Conservation (phyloP, 2,888 invertebrate species). For the Lobophora halterata region DNA sequence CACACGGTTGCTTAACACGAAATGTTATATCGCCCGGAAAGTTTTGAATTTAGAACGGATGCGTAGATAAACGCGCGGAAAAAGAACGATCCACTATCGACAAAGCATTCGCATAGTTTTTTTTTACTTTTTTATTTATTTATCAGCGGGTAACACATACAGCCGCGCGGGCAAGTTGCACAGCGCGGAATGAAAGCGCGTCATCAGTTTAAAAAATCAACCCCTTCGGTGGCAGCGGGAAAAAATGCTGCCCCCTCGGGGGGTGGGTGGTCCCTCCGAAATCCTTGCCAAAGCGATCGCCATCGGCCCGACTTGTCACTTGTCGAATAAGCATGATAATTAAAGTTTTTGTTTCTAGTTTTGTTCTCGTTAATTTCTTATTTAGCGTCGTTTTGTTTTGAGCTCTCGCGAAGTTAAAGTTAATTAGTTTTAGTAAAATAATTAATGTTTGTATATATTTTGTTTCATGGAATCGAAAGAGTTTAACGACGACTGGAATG, state of each 20-base stretch:
- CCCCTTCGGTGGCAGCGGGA: slow-evolving; percentile 77
- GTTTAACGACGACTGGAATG: neutral
- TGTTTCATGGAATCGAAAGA: slow-evolving; percentile 5
- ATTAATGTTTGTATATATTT: slow-evolving; percentile 17
- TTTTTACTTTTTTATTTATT: slow-evolving; percentile 66
- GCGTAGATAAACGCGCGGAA: slow-evolving; percentile 64
- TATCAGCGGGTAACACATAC: slow-evolving; percentile 74
- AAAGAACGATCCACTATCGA: slow-evolving; percentile 72
- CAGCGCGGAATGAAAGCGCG: slow-evolving; percentile 81
- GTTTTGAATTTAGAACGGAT: slow-evolving; percentile 56
- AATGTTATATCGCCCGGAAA: slow-evolving; percentile 29
- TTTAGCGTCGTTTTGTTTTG: slow-evolving; percentile 24
- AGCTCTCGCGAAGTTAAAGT: slow-evolving; percentile 19
- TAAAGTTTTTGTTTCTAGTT: slow-evolving; percentile 68
- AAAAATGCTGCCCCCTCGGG: slow-evolving; percentile 69
- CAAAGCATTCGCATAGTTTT: slow-evolving; percentile 64
- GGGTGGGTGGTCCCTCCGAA: slow-evolving; percentile 72
- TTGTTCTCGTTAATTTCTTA: slow-evolving; percentile 24
- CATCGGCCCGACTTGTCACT: slow-evolving; percentile 76
- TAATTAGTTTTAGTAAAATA: slow-evolving; percentile 25
- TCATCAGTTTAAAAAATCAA: slow-evolving; percentile 83
- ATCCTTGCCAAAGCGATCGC: slow-evolving; percentile 79
- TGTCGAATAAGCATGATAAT: slow-evolving; percentile 79
- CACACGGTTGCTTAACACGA: slow-evolving; percentile 29
- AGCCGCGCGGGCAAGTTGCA: slow-evolving; percentile 79